Conservation (phyloP, 2,113 vertebrate species). For the Phalacrocorax pelagicus region DNA sequence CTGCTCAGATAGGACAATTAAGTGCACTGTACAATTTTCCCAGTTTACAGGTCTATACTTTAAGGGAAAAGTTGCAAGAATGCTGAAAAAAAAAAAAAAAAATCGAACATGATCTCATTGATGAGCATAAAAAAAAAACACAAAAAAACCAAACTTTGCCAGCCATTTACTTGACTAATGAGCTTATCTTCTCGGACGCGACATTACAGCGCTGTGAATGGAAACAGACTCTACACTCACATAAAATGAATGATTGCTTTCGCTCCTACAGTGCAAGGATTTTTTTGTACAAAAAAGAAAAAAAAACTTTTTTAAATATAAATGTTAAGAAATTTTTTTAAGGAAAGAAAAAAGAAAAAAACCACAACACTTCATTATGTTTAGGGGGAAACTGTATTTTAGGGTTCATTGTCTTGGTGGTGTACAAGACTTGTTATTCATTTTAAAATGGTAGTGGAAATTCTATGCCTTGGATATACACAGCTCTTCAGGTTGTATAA, state of each 20-base stretch:
- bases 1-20: conserved; percentile 92
- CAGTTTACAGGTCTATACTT: conserved; percentile 95
- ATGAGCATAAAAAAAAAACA: conserved; percentile 75
- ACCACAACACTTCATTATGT: conserved; percentile 86
- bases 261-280: conserved; percentile 88
- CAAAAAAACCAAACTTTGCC: conserved; percentile 76
- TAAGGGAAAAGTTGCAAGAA: conserved; percentile 91
- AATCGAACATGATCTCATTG: conserved; percentile 77
- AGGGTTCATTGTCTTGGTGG: conserved; percentile 94
- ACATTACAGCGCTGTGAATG: conserved; percentile 88
- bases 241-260: conserved; percentile 85
- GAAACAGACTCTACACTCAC: conserved; percentile 86
- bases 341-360: conserved; percentile 54
- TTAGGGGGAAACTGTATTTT: conserved; percentile 94
- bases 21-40: conserved; percentile 98
- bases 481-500: conserved; percentile 99
- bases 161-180: conserved; percentile 87
- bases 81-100: conserved; percentile 75
- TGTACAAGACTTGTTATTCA: conserved; percentile 93
- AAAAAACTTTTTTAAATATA: conserved; percentile 86
- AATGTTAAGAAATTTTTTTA: conserved; percentile 86
- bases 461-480: conserved; percentile 96
- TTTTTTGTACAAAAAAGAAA: conserved; percentile 68
- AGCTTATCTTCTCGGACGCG: conserved; percentile 80
- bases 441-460: conserved; percentile 89